Conservation (phyloP, 2,113 vertebrate genomes). For the Rostratula benghalensis region DNA sequence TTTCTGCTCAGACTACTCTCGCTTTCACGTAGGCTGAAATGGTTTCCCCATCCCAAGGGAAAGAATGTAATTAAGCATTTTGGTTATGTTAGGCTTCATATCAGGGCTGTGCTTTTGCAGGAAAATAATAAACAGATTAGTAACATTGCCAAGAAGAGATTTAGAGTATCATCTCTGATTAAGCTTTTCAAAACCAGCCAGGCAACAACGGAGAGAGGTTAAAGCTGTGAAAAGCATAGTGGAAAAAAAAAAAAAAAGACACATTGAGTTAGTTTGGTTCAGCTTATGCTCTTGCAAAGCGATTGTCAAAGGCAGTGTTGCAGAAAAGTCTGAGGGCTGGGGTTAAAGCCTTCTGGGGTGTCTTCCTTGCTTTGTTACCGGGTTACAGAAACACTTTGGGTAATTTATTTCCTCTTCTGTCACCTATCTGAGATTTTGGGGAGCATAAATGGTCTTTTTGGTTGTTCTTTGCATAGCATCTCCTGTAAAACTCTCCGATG, state of each 20-base stretch:
- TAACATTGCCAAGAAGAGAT: not conserved
- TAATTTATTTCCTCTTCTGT: not conserved
- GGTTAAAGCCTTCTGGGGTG: too few relatives aligned
- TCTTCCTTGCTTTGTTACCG: not conserved
- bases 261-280: not conserved
- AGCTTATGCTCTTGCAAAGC: not conserved
- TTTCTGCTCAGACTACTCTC: not conserved
- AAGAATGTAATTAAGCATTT: not conserved
- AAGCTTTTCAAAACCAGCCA: slow-evolving; percentile 3
- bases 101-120: not conserved
- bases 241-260: not conserved
- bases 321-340: not conserved
- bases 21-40: not conserved
- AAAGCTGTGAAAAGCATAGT: not conserved
- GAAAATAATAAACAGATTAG: slow-evolving; percentile 7
- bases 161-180: slow-evolving; percentile 12
- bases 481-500: not conserved
- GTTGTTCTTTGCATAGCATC: not conserved
- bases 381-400: too few relatives aligned
- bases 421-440: not conserved
- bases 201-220: not conserved
- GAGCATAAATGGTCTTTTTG: too few relatives aligned
- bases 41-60: not conserved
- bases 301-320: not conserved
- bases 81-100: not conserved